phyloP scores from a whole-genome alignment of 2,113 vertebrate species.

The Campylorhamphus procurvoides region DNA sequence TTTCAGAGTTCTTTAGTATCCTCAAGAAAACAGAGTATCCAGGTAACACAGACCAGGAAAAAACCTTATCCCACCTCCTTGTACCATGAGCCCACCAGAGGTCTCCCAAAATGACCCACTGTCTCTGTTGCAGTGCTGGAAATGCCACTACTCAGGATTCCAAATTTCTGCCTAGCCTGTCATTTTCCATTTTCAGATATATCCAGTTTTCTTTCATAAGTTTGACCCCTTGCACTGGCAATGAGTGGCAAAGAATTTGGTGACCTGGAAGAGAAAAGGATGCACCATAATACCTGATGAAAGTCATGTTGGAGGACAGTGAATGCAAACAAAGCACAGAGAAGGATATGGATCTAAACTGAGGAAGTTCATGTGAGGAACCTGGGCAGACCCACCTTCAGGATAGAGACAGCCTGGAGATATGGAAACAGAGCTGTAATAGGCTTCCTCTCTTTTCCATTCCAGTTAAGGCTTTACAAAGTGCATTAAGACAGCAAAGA shows the following conservation, averaged over 20 bases:
- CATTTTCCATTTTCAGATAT: background rate
- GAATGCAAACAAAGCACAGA: background rate
- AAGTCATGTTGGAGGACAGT: background rate
- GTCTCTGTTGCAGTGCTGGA: background rate
- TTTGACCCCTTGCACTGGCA: background rate
- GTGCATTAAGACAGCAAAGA: background rate
- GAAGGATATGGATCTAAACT: background rate
- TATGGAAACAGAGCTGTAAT: background rate
- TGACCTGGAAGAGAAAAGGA: background rate
- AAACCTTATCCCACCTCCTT: background rate
- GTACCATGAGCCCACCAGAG: background rate
- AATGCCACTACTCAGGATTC: rapidly evolving
- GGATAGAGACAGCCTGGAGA: background rate
- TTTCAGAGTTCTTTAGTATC: background rate
- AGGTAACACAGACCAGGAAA: background rate
- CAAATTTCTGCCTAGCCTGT: background rate
- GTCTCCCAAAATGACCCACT: background rate
- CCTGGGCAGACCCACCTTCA: background rate
- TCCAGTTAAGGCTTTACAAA: background rate
- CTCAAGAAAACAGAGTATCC: background rate
- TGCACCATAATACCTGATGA: background rate
- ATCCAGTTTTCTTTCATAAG: background rate
- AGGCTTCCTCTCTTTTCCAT: background rate
- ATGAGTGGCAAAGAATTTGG: rapidly evolving
- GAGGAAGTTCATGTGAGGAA: background rate